Base-by-base conservation (phyloP, 2,888 invertebrate genomes). In the Eupithecia subumbrata region DNA sequence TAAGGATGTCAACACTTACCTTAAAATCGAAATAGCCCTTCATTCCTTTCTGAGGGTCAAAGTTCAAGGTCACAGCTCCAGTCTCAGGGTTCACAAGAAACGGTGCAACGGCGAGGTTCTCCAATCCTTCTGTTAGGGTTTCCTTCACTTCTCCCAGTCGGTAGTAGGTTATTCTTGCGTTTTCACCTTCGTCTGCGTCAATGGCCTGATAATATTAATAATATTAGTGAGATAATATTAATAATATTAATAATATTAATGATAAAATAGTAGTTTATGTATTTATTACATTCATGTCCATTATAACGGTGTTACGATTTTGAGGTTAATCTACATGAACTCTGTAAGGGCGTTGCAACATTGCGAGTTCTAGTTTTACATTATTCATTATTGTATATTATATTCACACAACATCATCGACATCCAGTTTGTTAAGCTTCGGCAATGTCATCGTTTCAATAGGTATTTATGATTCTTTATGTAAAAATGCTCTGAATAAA, bases 1-100 rank as follows among this genome's bases (percentile, higher is more conserved):
- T n/a, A 37, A 7, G 37, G 7, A 4, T 37, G 2, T 37, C 37
- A 37, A 43, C 11, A 43, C 1, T 12, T 88, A 97, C 97, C 96
- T 97, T 97, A 85, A 99, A 98, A 92, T 98, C 98, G 87, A 99
- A 99, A 90, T 98, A 99, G 63, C 99, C 99, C 88, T 98, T 99
- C 99, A 99, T 99, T 74, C 98, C 98, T 84, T 98, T 97, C 89
- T 99, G 98, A 0, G 99, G 99, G 93, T 99, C 99, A 87, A 99
- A 99, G 91, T 99, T 99, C 7, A 99, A 95, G 76, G 96, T 96
- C 37, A 99, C 96, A 1, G 97, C 97, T 0, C 98, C 98, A 0
- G 97, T 97, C n/a, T 97, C 96, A 63, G 93, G 94, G 84, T 99
- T 97, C 2, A 98, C 96, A 9, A 98, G 92, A 91, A 99, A 99